Percentiles rank a stretch among this genome's conserved stretches.
Evolutionary conservation across 2,888 invertebrate species (phyloP).

Genomic region (Tinea trinotella): DNA sequence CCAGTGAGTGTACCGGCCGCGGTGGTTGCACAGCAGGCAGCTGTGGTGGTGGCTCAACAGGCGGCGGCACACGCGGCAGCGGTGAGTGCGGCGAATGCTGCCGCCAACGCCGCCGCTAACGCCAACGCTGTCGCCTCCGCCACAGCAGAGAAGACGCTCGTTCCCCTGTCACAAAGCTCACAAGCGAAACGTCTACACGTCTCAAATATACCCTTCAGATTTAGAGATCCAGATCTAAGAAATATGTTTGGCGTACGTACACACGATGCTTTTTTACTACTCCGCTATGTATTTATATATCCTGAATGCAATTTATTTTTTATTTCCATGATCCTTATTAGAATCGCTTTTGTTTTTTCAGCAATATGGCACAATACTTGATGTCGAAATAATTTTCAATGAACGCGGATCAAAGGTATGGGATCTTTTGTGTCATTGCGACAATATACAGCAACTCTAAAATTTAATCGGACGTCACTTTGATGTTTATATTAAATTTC

Average conservation of each 20-base stretch:
- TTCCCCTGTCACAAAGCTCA: constrained; percentile 60
- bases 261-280: constrained; percentile 17
- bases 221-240: constrained; percentile 98
- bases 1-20: constrained; percentile 65
- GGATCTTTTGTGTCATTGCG: constrained; percentile 25
- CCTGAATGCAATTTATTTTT: neutral
- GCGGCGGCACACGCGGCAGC: constrained; percentile 50
- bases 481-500: constrained; percentile 17
- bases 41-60: constrained; percentile 36
- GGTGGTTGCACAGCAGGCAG: constrained; percentile 52
- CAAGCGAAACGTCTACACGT: constrained; percentile 98
- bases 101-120: constrained; percentile 37
- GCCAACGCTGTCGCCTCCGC: constrained; percentile 43
- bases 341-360: constrained; percentile 74
- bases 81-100: constrained; percentile 66
- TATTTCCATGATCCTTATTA: neutral
- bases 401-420: constrained; percentile 99
- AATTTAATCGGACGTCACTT: constrained; percentile 11
- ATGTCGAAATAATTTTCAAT: constrained; percentile 99
- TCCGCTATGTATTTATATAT: neutral
- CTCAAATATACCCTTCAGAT: constrained; percentile 99
- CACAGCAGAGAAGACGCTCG: constrained; percentile 65
- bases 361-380: constrained; percentile 99
- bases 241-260: constrained; percentile 97
- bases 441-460: constrained; percentile 13